Evolutionary conservation across 2,888 invertebrate species (phyloP), one percentile per base, ranked within the genome.

Genomic region (Entomobrya multifasciata): DNA sequence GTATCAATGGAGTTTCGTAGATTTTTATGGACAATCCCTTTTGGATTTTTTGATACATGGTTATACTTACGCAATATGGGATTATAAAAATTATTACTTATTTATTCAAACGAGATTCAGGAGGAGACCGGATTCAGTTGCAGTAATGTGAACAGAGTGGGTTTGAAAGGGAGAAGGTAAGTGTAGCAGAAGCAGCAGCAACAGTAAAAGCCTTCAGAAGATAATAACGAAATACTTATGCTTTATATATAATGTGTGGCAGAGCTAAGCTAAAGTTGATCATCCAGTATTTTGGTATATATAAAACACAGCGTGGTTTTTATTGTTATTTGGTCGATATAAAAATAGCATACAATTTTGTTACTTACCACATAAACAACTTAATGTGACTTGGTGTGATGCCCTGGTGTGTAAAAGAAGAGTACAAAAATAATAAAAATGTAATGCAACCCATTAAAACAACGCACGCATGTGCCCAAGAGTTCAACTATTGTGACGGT

Each of bases 231-330:
- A n/a, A n/a, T n/a, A n/a, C n/a, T n/a, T 62, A 30, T 30, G 6
- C 30, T 3, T 30, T 27, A 62, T 2, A 30, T 30, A n/a, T n/a
- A n/a, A n/a, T n/a, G n/a, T 30, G 36, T 62, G 36, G 62, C 36
- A 62, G 62, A 36, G 20, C 62, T 30, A 30, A n/a, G 20, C 47
- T 70, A 13, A 6, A 44, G 86, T 87, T 90, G 90, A 90, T 90
- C 90, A 88, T 88, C 89, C 89, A 88, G 88, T 89, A 88, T 86
- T 60, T 86, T 36, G 79, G 25, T 60, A 44, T 55, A 30, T 36
- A 41, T 52, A 36, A 65, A 49, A 65, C 67, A 11, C 44, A 41
- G 44, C 22, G 70, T 36, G 55, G 25, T 55, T 70, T 79, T 62
- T 55, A 86, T 76, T 65, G 74, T 49, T 57, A 57, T 76, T 55